These are phyloP conservation scores for Enoplosus armatus DNA, from an alignment of 2,797 vertebrate genomes.

Conservation along the genomic window DNA sequence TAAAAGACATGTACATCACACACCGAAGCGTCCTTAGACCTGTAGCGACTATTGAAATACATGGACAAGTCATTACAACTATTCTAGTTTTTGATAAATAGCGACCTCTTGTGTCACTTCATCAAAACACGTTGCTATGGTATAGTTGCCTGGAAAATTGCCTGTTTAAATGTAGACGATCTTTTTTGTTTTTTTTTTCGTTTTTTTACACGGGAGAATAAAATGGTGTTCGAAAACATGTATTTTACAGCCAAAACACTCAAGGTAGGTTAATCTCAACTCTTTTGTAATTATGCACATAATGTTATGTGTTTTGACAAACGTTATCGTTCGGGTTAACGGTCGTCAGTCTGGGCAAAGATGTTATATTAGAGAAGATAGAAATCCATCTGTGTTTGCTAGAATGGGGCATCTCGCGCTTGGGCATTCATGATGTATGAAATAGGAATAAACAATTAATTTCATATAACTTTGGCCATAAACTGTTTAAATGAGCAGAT, in stretches of 20 bases:
- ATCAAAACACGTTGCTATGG: background rate
- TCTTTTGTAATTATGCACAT: fast-evolving
- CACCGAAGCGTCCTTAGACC: background rate
- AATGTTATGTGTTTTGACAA: background rate
- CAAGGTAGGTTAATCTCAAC: fast-evolving
- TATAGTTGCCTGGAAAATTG: conserved; percentile 65
- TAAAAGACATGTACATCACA: background rate
- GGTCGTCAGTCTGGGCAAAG: conserved; percentile 37
- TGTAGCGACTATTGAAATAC: background rate
- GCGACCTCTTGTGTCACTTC: conserved; percentile 64
- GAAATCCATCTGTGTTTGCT: conserved; percentile 4
- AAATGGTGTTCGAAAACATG: background rate
- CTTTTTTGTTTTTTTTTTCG: fast-evolving
- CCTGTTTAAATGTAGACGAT: conserved; percentile 66
- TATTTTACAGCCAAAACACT: fast-evolving
- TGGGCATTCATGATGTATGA: background rate
- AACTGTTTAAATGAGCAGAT: background rate
- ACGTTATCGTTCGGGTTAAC: conserved; percentile 24
- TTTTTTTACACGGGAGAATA: background rate
- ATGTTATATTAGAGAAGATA: conserved; percentile 47
- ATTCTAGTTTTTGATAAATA: conserved; percentile 26
- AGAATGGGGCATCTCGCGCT: background rate
- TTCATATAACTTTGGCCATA: background rate
- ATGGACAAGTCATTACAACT: background rate
- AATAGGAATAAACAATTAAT: background rate